These are phyloP conservation scores for Arctocebus calabarensis DNA, from an alignment of 2,797 vertebrate species.

Conservation along the genomic window DNA sequence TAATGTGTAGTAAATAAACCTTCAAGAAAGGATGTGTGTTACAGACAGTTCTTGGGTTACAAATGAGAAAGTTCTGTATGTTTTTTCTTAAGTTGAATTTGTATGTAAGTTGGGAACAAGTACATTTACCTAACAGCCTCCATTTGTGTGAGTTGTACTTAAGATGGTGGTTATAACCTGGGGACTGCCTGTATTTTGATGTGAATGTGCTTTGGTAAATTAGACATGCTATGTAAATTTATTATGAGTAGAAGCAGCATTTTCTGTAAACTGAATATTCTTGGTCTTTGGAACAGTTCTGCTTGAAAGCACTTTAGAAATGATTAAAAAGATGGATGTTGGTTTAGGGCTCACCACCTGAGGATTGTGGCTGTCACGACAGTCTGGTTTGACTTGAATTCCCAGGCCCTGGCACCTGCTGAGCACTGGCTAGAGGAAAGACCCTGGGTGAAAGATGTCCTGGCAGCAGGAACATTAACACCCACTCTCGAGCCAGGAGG, in stretches of 20 bases:
- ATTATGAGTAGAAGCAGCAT: not conserved
- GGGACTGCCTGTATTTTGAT: not conserved
- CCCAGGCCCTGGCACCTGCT: not conserved
- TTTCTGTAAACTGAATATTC: constrained; percentile 30
- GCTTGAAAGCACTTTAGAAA: constrained; percentile 24
- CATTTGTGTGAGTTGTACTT: too few relatives aligned
- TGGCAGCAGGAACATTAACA: constrained; percentile 57
- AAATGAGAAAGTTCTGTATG: too few relatives aligned
- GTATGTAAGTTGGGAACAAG: too few relatives aligned
- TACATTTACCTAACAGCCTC: too few relatives aligned
- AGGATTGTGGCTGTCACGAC: not conserved
- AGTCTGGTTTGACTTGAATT: constrained; percentile 23
- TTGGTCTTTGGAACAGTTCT: not conserved
- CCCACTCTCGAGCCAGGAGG: constrained; percentile 65
- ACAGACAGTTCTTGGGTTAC: too few relatives aligned
- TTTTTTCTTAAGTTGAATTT: too few relatives aligned
- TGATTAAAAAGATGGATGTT: not conserved
- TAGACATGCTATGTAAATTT: constrained; percentile 38
- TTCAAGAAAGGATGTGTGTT: constrained; percentile 8
- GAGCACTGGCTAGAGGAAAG: constrained; percentile 26
- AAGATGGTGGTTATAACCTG: too few relatives aligned
- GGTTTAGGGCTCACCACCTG: not conserved
- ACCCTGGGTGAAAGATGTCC: constrained; percentile 45
- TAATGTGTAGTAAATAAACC: not conserved
- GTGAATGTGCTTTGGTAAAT: constrained; percentile 45